Conservation (phyloP, 2,888 invertebrate species). For the Stegana nigrithorax region DNA sequence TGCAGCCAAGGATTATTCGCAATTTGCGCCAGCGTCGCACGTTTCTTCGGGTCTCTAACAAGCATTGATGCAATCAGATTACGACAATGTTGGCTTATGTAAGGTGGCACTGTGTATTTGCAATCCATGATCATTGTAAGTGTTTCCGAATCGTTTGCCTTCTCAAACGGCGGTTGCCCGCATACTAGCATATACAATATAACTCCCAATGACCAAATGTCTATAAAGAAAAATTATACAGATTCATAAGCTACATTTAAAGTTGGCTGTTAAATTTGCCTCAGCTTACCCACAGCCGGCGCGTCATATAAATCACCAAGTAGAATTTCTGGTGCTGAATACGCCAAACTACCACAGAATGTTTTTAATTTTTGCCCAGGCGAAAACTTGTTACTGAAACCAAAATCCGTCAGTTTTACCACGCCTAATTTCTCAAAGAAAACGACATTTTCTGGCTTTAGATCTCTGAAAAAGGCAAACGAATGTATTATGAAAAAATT, state of each 20-base stretch:
- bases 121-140: slow-evolving; percentile 99
- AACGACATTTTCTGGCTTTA: slow-evolving; percentile 99
- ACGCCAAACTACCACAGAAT: slow-evolving; percentile 97
- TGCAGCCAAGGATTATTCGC: slow-evolving; percentile 86
- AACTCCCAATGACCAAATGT: slow-evolving; percentile 99
- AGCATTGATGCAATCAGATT: slow-evolving; percentile 94
- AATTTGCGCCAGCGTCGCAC: slow-evolving; percentile 90
- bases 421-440: slow-evolving; percentile 97
- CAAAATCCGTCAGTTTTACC: slow-evolving; percentile 99
- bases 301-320: slow-evolving; percentile 99
- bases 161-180: slow-evolving; percentile 97
- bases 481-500: neutral
- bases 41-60: slow-evolving; percentile 90
- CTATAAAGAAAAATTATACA: slow-evolving; percentile 66
- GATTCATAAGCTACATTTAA: neutral
- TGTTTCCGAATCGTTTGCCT: slow-evolving; percentile 99
- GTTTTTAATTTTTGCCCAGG: slow-evolving; percentile 98
- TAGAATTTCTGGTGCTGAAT: slow-evolving; percentile 98
- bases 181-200: slow-evolving; percentile 98
- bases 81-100: slow-evolving; percentile 88
- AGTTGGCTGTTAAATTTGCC: accelerated
- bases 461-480: slow-evolving; percentile 74
- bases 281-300: slow-evolving; percentile 88
- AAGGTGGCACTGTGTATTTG: slow-evolving; percentile 91
- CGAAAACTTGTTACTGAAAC: slow-evolving; percentile 94